Evolutionary conservation across 2,888 invertebrate genomes (phyloP).

Genomic region (Linyphia triangularis): DNA sequence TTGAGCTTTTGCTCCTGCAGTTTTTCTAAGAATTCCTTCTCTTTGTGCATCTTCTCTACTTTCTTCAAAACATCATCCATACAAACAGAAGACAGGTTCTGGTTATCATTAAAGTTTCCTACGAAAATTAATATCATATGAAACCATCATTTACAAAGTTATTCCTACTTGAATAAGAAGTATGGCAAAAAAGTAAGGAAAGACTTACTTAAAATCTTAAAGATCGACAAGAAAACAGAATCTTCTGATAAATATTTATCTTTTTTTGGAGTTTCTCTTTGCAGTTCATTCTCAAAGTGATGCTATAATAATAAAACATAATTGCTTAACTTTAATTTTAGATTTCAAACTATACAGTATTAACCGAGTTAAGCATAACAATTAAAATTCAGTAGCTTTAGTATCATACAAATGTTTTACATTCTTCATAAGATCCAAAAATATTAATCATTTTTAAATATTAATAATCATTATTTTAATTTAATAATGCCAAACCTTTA

Average conservation of each 20-base stretch:
- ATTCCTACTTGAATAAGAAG: background rate
- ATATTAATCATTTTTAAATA: too few species aligned
- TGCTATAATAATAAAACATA: slow-evolving; percentile 7
- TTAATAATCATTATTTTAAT: too few species aligned
- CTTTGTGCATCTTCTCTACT: background rate
- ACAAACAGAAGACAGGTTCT: background rate
- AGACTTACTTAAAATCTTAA: slow-evolving; percentile 41
- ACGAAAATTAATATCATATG: background rate
- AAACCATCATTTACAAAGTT: background rate
- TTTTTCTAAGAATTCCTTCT: background rate
- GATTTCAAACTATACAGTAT: too few species aligned
- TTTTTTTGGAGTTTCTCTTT: background rate
- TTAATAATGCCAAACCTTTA: too few species aligned
- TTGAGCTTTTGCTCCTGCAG: background rate
- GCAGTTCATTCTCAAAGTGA: slow-evolving; percentile 12
- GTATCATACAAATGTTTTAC: too few species aligned
- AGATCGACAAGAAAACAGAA: background rate
- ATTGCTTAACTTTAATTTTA: too few species aligned
- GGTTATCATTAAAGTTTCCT: background rate
- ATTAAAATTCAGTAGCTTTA: too few species aligned
- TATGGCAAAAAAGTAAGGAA: background rate
- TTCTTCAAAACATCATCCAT: slow-evolving; percentile 24
- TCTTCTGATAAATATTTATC: slow-evolving; percentile 16
- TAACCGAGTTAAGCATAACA: too few species aligned
- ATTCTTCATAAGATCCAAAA: too few species aligned